Evolutionary conservation across 2,888 invertebrate genomes (phyloP), one percentile per base, ranked within the genome.

Genomic region (Dasypolia templi): DNA sequence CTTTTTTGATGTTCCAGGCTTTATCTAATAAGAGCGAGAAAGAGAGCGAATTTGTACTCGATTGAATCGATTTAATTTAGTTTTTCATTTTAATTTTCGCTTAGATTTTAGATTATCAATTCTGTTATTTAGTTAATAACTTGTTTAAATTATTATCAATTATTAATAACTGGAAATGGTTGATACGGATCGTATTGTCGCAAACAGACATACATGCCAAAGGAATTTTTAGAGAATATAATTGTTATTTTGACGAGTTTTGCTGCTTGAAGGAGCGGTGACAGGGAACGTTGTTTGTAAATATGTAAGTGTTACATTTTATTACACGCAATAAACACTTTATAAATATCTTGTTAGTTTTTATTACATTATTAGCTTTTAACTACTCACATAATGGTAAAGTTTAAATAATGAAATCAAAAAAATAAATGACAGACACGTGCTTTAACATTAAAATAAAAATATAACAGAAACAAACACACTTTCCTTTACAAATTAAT

Each of bases 271-370:
- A 72, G 69, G 71, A 82, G 77, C 78, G 78, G 75, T 55, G 72
- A 79, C 74, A 69, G 73, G 61, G 74, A 72, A 81, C 75, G 82
- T 86, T 86, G 79, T 89, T 89, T 92, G 92, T 92, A 92, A 89
- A 93, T 93, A 94, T 94, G 93, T 94, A 94, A 94, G 92, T 93
- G 91, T 92, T 92, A 93, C 88, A 89, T 91, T 93, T 92, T 92
- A 91, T 85, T 91, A 94, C 92, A 92, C 91, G 89, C 90, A 81
- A 87, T 91, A 92, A 91, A 92, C 89, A 91, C 88, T 89, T 88
- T 87, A 77, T 83, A 67, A 56, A 46, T 58, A 59, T 39, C 1
- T 77, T 68, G 68, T 53, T 67, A 22, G 55, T 63, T 62, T 77
- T 75, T 35, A 51, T 59, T 76, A 59, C 61, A 61, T 68, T 72